These are phyloP conservation scores for Deilephila porcellus DNA, from an alignment of 2,888 invertebrate genomes.

Conservation along the genomic window DNA sequence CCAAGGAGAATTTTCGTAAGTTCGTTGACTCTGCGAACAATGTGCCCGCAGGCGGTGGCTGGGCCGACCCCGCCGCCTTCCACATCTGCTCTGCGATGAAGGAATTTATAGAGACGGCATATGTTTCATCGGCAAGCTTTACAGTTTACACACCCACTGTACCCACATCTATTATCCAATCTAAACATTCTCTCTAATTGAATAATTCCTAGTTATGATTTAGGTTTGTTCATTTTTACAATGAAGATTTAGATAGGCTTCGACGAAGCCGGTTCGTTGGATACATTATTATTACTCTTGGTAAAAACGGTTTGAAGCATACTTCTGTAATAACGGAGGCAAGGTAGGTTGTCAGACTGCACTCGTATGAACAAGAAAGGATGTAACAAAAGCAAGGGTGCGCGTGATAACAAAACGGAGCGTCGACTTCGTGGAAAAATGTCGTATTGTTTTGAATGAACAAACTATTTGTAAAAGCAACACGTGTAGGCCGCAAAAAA, in stretches of 20 bases:
- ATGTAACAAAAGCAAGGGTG: not conserved
- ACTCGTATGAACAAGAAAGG: not conserved
- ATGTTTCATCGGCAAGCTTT: constrained; percentile 54
- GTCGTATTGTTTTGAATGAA: constrained; percentile 15
- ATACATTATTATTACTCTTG: not conserved
- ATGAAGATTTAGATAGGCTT: not conserved
- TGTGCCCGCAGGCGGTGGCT: constrained; percentile 67
- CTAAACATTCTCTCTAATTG: constrained; percentile 39
- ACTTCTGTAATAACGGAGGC: not conserved
- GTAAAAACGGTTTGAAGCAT: not conserved
- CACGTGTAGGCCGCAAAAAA: constrained; percentile 24
- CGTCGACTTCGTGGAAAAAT: constrained; percentile 11
- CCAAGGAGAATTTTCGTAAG: constrained; percentile 79
- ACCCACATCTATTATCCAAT: constrained; percentile 27
- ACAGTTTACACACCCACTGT: constrained; percentile 34
- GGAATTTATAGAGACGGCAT: constrained; percentile 69
- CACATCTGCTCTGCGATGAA: constrained; percentile 73
- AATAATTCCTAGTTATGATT: constrained; percentile 31
- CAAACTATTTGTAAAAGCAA: constrained; percentile 21
- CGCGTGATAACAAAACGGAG: constrained; percentile 11
- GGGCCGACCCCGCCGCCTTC: constrained; percentile 61
- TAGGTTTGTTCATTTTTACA: not conserved
- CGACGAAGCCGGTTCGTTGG: too few species aligned
- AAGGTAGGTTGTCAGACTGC: not conserved
- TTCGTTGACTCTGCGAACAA: constrained; percentile 81